Conservation (phyloP, 2,888 invertebrate genomes). For the Drepana falcataria region DNA sequence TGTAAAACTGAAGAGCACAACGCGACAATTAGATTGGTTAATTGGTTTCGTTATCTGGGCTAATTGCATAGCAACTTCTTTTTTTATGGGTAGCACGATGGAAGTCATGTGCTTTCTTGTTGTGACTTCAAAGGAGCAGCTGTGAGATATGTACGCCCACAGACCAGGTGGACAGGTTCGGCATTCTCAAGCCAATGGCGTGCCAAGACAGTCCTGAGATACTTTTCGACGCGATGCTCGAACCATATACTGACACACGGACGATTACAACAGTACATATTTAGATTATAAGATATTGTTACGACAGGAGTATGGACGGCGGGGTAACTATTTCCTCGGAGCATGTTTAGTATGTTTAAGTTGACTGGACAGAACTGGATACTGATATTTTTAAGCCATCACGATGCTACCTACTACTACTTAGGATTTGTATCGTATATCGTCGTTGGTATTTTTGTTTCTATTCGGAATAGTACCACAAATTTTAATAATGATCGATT, state of each 20-base stretch:
- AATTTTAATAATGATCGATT: no score
- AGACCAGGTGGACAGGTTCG: slow-evolving; percentile 60
- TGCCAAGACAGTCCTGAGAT: slow-evolving; percentile 52
- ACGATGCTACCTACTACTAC: no score
- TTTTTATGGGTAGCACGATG: slow-evolving; percentile 27
- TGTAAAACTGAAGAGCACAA: slow-evolving; percentile 13
- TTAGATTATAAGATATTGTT: slow-evolving; percentile 8
- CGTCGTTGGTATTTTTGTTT: no score
- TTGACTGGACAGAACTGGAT: no score
- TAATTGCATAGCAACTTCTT: slow-evolving; percentile 40
- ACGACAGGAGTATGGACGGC: slow-evolving; percentile 4
- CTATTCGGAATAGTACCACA: no score
- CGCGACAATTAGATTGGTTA: slow-evolving; percentile 34
- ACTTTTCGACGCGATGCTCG: slow-evolving; percentile 36
- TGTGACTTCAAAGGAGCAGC: slow-evolving; percentile 46
- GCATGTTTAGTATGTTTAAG: no score
- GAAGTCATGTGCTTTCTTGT: slow-evolving; percentile 24
- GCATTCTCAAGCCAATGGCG: slow-evolving; percentile 42
- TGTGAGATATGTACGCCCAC: slow-evolving; percentile 46
- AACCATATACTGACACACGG: slow-evolving; percentile 32
- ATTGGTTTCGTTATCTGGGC: slow-evolving; percentile 35
- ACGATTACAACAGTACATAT: slow-evolving; percentile 26
- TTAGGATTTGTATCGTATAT: no score
- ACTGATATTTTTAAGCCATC: no score
- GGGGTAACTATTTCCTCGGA: no score